Evolutionary conservation across 2,797 vertebrate genomes (phyloP).

Genomic region (Borostomias antarcticus): DNA sequence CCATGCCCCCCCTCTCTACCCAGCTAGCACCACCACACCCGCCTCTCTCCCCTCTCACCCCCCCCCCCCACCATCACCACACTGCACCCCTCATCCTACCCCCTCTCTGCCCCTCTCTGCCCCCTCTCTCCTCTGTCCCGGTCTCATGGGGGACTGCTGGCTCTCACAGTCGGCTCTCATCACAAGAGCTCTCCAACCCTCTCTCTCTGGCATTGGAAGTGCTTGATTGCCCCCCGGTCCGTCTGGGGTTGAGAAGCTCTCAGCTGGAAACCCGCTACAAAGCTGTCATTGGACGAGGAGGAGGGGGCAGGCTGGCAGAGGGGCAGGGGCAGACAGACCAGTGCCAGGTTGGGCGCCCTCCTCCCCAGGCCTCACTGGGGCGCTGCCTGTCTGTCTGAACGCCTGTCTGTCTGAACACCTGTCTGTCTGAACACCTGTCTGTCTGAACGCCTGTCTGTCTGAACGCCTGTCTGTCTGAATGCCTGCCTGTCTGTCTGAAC

Average conservation of each 20-base stretch:
- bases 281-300: conserved; percentile 38
- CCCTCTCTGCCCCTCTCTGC: no score
- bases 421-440: background rate
- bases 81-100: background rate
- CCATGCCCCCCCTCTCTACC: conserved; percentile 35
- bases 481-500: background rate
- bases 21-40: no score
- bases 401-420: conserved; percentile 10
- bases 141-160: conserved; percentile 15
- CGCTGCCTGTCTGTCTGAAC: conserved; percentile 6
- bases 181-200: conserved; percentile 24
- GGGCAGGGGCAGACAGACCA: conserved; percentile 46
- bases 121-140: no score
- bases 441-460: background rate
- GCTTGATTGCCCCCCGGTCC: conserved; percentile 21
- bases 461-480: no score
- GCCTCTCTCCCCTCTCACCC: background rate
- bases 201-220: no score
- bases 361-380: conserved; percentile 39
- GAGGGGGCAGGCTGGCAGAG: conserved; percentile 40
- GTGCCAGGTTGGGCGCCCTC: conserved; percentile 42
- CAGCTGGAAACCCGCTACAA: conserved; percentile 39
- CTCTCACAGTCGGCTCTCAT: conserved; percentile 29
- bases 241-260: conserved; percentile 12
- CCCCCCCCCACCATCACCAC: background rate